Evolutionary conservation across 2,797 vertebrate species (phyloP).

Genomic region (Sciurus carolinensis): DNA sequence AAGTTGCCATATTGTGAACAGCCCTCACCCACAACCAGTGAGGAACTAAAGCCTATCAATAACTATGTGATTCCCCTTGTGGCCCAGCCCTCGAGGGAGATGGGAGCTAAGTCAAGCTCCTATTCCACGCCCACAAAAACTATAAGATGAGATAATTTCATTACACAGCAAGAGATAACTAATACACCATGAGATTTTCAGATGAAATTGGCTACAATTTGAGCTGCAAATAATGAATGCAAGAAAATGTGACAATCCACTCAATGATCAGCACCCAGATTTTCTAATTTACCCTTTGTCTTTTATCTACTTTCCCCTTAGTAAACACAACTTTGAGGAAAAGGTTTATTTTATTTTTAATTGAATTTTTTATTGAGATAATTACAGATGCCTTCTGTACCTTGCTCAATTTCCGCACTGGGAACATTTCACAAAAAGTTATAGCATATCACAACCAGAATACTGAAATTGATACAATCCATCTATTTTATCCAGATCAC

Average conservation of each 20-base stretch:
- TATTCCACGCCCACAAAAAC: conserved; percentile 12
- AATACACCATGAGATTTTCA: conserved; percentile 12
- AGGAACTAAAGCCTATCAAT: conserved; percentile 37
- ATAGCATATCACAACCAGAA: conserved; percentile 50
- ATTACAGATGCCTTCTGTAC: neutral
- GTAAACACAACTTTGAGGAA: conserved; percentile 18
- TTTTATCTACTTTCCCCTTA: conserved; percentile 40
- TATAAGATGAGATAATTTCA: neutral
- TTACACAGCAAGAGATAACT: neutral
- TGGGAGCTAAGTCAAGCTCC: neutral
- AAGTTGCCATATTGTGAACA: conserved; percentile 39
- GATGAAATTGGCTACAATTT: conserved; percentile 45
- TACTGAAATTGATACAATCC: conserved; percentile 32
- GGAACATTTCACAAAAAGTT: conserved; percentile 53
- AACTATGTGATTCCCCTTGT: neutral
- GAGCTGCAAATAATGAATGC: conserved; percentile 47
- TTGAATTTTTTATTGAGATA: conserved; percentile 53
- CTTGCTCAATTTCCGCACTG: conserved; percentile 12
- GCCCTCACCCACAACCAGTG: neutral
- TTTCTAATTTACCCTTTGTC: conserved; percentile 71
- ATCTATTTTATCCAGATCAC: neutral
- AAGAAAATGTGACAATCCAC: conserved; percentile 66
- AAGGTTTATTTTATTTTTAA: conserved; percentile 54
- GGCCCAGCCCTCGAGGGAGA: neutral
- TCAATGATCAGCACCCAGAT: conserved; percentile 38